Base-by-base conservation (phyloP, 2,113 vertebrate genomes). In the Chitala chitala region DNA sequence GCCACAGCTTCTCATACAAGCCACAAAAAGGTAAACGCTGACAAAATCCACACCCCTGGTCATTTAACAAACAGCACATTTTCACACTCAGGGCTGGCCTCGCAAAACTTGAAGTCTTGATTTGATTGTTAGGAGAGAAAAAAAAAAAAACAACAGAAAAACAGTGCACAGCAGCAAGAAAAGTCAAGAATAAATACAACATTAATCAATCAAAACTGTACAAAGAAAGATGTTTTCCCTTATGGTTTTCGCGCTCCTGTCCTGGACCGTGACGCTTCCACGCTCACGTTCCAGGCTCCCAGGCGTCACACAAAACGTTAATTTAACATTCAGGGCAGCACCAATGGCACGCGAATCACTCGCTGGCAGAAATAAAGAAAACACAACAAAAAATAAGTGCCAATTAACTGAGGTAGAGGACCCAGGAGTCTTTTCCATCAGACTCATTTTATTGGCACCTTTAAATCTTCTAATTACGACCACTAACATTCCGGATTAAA, bases 381-480 rank as follows among this genome's bases (percentile, higher is more conserved):
- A 48, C 15, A 10, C 22, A 63, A 72, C n/a, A 20, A 15, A 36
- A 61, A 61, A 13, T 12, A 29, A 50, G 56, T 36, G 10, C 38
- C 56, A 59, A 51, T 73, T 51, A 63, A 63, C 72, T 10, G 42
- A 20, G 29, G 20, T 15, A 29, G 53, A 4, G 22, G 24, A 73
- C 59, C 29, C 20, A 22, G 29, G 51, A 20, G 20, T 20, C 8
- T 40, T 51, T 61, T 73, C 58, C 26, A n/a, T 20, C 58, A 36
- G 56, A 20, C 26, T 22, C 8, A 13, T 73, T 63, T 64, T 51
- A 33, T 51, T 51, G 31, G 58, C 58, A 38, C 13, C 56, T 73
- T 29, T 73, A 63, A 73, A 50, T 73, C 71, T 73, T 63, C 48
- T 29, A 73, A 61, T 73, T 63, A 73, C 24, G 50, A 17, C 13